Evolutionary conservation across 1,140 invertebrate species (phyloP), one percentile per base, ranked within the genome.

Genomic region (Bombus sylvicola): DNA sequence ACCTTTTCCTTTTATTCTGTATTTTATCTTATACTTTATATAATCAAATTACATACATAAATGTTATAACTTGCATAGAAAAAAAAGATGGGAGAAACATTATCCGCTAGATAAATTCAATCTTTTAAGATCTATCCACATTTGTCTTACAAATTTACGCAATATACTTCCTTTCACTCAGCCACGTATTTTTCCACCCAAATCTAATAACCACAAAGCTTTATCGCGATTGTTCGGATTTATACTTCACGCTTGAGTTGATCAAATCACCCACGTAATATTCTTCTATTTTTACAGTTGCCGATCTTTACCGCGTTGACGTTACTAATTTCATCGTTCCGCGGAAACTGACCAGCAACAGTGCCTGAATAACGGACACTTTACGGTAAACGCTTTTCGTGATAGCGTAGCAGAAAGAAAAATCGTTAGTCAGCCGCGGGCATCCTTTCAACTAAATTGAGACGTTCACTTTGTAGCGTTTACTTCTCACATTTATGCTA

Each of bases 371-470:
- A 84, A 79, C 66, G 64, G 82, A 79, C 37, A 59, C 31, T 83
- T 68, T 79, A 69, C 66, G 47, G 53, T 84, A 84, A 84, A 84
- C 39, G 66, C 39, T 39, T 37, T 37, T 47, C 82, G 62, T 37
- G 82, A 79, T 84, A 22, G 53, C 53, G 13, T 3, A 43, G 9
- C 77, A 25, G n/a, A 8, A 9, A 31, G 75, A 84, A 79, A 68
- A 69, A 71, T 76, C 8, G 34, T 37, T 47, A 18, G 15, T 37
- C 39, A n/a, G 73, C 66, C 76, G n/a, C 47, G 25, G 64, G 75
- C 53, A 79, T 71, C 53, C 66, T 84, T 79, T 71, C 82, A 57
- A 15, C 57, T 53, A 79, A 84, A 84, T 84, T 84, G 82, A 84
- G 82, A 84, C 82, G 76, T 84, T 84, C 66, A 79, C 66, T 79